These are phyloP conservation scores for Phyllotreta striolata DNA, from an alignment of 2,888 invertebrate species.

Conservation along the genomic window DNA sequence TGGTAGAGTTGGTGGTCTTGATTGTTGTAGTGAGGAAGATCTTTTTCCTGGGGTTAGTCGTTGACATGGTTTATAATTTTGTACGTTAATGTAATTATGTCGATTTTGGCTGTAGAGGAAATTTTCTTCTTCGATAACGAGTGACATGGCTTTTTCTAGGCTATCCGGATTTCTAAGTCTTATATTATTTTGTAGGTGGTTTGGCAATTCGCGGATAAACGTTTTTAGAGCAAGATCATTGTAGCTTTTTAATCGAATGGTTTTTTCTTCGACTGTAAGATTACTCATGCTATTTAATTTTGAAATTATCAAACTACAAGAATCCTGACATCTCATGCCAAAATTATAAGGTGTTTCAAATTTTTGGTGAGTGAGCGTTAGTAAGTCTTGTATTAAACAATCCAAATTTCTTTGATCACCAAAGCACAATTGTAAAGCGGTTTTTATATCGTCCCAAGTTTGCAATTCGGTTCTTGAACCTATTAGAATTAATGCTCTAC, in stretches of 20 bases:
- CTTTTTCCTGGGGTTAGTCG: neutral
- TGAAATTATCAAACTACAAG: neutral
- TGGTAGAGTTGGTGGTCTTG: slow-evolving; percentile 1
- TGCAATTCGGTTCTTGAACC: slow-evolving; percentile 10
- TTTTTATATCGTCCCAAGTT: slow-evolving; percentile 5
- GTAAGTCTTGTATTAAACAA: slow-evolving; percentile 9
- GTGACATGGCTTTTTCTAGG: slow-evolving; percentile 12
- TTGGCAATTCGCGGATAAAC: slow-evolving; percentile 21
- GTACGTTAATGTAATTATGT: neutral
- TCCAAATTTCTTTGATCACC: slow-evolving; percentile 5
- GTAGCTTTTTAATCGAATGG: neutral
- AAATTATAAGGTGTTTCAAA: slow-evolving; percentile 3
- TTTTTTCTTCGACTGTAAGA: neutral
- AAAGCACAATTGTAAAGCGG: neutral
- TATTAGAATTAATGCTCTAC: neutral
- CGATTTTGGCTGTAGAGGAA: slow-evolving; percentile 3
- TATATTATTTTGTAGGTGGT: slow-evolving; percentile 7
- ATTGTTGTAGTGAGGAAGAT: too few relatives aligned
- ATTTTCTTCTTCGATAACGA: slow-evolving; percentile 13
- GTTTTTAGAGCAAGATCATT: slow-evolving; percentile 4
- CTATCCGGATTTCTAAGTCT: slow-evolving; percentile 10
- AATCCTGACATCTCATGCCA: slow-evolving; percentile 10
- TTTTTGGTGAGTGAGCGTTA: neutral
- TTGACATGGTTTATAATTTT: neutral
- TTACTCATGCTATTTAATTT: neutral